These are phyloP conservation scores for Lytechinus pictus DNA, from an alignment of 35 echinoderm and acorn worm genomes.

Conservation along the genomic window DNA sequence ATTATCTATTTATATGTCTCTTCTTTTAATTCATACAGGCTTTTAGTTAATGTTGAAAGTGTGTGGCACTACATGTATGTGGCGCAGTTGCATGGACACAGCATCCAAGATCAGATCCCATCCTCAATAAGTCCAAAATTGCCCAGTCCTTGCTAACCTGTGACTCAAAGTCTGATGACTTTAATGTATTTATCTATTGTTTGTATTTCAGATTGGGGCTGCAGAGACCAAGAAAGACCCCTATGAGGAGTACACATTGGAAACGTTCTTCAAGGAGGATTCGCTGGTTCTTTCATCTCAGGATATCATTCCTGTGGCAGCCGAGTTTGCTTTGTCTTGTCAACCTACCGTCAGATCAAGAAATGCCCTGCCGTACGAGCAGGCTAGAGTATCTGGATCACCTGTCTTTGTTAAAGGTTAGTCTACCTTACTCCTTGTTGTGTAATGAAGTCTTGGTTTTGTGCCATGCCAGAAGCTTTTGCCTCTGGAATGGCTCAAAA, in stretches of 20 bases:
- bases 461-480: too few species aligned
- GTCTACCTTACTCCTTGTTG: neutral
- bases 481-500: too few species aligned
- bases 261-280: constrained; percentile 83
- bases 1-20: too few species aligned
- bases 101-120: too few species aligned
- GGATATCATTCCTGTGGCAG: constrained; percentile 60
- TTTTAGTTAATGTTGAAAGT: too few species aligned
- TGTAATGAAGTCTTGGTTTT: too few species aligned
- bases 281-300: constrained; percentile 75
- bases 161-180: neutral
- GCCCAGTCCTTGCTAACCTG: too few species aligned
- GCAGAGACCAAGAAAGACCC: constrained; percentile 58
- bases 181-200: neutral
- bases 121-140: too few species aligned
- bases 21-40: too few species aligned
- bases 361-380: constrained; percentile 38
- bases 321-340: constrained; percentile 67
- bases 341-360: constrained; percentile 51
- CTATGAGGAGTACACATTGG: constrained; percentile 68
- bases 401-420: neutral
- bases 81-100: too few species aligned
- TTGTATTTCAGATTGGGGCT: neutral
- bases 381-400: constrained; percentile 41
- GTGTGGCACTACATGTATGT: too few species aligned